Conservation (phyloP, 2,888 invertebrate species). For the Trissolcus japonicus region DNA sequence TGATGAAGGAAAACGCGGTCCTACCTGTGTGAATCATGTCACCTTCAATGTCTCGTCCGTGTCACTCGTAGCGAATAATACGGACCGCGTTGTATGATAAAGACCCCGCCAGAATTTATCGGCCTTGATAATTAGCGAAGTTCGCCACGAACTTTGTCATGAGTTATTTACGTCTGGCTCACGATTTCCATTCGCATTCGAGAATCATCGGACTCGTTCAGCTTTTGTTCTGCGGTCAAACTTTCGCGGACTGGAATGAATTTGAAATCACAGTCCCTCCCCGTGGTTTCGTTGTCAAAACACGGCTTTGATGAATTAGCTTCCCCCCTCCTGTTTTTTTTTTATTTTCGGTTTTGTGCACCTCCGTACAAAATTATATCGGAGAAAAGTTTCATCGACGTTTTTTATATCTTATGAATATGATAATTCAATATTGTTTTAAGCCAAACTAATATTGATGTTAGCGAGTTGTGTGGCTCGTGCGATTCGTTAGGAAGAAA, state of each 20-base stretch:
- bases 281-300: slow-evolving; percentile 27
- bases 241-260: slow-evolving; percentile 31
- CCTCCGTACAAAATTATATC: slow-evolving; percentile 13
- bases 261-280: slow-evolving; percentile 18
- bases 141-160: slow-evolving; percentile 59
- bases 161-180: slow-evolving; percentile 48
- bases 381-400: slow-evolving; percentile 30
- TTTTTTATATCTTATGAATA: slow-evolving; percentile 28
- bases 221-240: slow-evolving; percentile 44
- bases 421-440: slow-evolving; percentile 31
- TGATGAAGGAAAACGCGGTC: slow-evolving; percentile 37
- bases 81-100: slow-evolving; percentile 43
- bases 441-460: slow-evolving; percentile 20
- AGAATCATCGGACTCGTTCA: slow-evolving; percentile 6
- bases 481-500: slow-evolving; percentile 19
- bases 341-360: neutral
- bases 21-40: slow-evolving; percentile 23
- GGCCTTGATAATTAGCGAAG: slow-evolving; percentile 73
- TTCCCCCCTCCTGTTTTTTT: neutral
- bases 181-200: slow-evolving; percentile 35
- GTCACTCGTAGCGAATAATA: slow-evolving; percentile 69
- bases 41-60: slow-evolving; percentile 69
- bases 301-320: slow-evolving; percentile 23
- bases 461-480: slow-evolving; percentile 2
- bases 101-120: slow-evolving; percentile 66